Conservation (phyloP, 2,888 invertebrate species). For the Tenthredo scrophulariae region DNA sequence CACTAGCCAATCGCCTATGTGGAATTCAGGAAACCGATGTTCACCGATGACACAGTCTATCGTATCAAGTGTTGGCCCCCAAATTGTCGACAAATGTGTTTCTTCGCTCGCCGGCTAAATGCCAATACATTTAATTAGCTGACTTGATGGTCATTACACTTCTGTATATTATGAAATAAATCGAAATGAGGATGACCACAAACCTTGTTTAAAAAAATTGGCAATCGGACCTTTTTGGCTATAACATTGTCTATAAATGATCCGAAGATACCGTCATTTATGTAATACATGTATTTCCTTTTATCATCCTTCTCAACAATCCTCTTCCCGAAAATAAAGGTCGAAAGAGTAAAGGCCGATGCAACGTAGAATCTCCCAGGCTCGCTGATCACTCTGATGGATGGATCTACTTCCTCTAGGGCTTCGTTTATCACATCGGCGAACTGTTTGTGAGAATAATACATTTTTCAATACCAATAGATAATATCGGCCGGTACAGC, state of each 20-base stretch:
- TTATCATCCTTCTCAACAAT: constrained; percentile 68
- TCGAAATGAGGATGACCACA: background rate
- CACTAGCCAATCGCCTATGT: constrained; percentile 82
- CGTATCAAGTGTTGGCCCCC: constrained; percentile 85
- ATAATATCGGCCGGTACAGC: too few species aligned
- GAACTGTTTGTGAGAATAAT: constrained; percentile 60
- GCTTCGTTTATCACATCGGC: constrained; percentile 79
- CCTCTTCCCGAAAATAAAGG: constrained; percentile 80
- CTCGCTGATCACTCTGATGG: constrained; percentile 80
- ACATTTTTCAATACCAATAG: too few species aligned
- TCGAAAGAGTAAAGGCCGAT: constrained; percentile 81
- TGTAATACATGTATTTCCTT: constrained; percentile 79
- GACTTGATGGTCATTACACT: background rate
- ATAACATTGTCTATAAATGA: constrained; percentile 81
- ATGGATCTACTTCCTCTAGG: constrained; percentile 76
- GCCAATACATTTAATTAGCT: constrained; percentile 14
- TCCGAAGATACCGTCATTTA: constrained; percentile 84
- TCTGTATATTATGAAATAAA: background rate
- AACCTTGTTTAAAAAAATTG: constrained; percentile 63
- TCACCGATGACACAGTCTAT: constrained; percentile 80
- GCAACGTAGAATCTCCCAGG: constrained; percentile 84
- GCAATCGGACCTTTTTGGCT: constrained; percentile 62
- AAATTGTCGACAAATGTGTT: constrained; percentile 75
- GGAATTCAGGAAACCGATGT: constrained; percentile 79
- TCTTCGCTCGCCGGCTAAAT: constrained; percentile 60